A percentile compares a stretch with the other conserved stretches of the same genome.
phyloP scores from a whole-genome alignment of 2,113 vertebrate species.

The Misgurnus mizolepis region DNA sequence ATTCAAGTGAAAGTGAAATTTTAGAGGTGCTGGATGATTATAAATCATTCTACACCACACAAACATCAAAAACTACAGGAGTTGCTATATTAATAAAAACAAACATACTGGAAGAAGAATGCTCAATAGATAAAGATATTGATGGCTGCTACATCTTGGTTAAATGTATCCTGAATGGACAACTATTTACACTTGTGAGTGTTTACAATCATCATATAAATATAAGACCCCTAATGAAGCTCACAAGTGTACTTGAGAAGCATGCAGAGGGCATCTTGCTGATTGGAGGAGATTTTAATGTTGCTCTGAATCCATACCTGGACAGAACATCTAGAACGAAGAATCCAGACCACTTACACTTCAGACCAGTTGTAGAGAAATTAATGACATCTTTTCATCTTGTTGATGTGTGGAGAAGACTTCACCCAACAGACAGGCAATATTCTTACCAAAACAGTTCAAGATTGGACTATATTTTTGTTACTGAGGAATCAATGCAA shows the following conservation, averaged over 20 bases:
- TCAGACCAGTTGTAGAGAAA: not conserved
- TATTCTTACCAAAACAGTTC: not conserved
- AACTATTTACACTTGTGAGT: not conserved
- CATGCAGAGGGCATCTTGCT: not conserved
- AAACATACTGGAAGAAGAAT: not conserved
- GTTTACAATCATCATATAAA: not conserved
- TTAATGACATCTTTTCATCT: not conserved
- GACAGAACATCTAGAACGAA: not conserved
- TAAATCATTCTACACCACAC: not conserved
- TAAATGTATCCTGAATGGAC: not conserved
- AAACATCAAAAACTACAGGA: not conserved
- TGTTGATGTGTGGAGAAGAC: not conserved
- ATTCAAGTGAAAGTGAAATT: not conserved
- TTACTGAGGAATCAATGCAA: constrained; percentile 6
- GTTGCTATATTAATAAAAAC: constrained; percentile 13
- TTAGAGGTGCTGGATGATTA: not conserved
- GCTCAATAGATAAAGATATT: not conserved
- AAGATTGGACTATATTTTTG: not conserved
- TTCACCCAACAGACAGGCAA: not conserved
- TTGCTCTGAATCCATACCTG: not conserved
- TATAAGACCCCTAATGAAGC: not conserved
- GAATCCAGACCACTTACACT: not conserved
- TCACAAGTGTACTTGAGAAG: not conserved
- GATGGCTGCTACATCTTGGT: not conserved
- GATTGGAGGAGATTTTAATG: not conserved